Evolutionary conservation across 2,888 invertebrate species (phyloP).

Genomic region (Phoenoteleia sp.): DNA sequence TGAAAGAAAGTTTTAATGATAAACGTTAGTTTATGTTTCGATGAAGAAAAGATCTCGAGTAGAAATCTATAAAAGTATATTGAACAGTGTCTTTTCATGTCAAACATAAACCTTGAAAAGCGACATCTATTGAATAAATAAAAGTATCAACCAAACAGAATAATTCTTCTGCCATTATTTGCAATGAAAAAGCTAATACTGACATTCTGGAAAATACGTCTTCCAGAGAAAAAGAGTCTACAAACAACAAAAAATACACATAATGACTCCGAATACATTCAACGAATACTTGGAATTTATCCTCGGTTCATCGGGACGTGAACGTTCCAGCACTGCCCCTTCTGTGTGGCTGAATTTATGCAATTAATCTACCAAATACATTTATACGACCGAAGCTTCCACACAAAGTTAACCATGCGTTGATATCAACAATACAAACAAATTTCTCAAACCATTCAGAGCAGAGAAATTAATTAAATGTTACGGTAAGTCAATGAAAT

Average conservation of each 20-base stretch:
- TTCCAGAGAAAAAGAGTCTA: slow-evolving; percentile 29
- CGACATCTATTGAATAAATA: slow-evolving; percentile 43
- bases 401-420: slow-evolving; percentile 30
- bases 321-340: slow-evolving; percentile 36
- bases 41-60: too few species aligned
- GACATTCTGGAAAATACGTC: slow-evolving; percentile 45
- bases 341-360: slow-evolving; percentile 52
- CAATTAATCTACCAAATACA: slow-evolving; percentile 55
- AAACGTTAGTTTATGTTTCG: too few species aligned
- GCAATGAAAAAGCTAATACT: slow-evolving; percentile 50
- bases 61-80: too few species aligned
- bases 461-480: slow-evolving; percentile 11
- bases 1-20: too few species aligned
- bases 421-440: slow-evolving; percentile 4
- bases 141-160: slow-evolving; percentile 32
- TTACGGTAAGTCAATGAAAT: not conserved
- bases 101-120: too few species aligned
- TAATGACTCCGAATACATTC: slow-evolving; percentile 47
- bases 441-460: slow-evolving; percentile 1
- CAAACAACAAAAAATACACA: slow-evolving; percentile 51
- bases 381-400: slow-evolving; percentile 10
- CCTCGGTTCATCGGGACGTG: slow-evolving; percentile 43
- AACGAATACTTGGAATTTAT: slow-evolving; percentile 61
- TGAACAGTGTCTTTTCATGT: too few species aligned
- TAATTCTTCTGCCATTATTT: slow-evolving; percentile 41